Evolutionary conservation across 2,797 vertebrate genomes (phyloP), one percentile per base, ranked within the genome.

Genomic region (Coreius guichenoti): DNA sequence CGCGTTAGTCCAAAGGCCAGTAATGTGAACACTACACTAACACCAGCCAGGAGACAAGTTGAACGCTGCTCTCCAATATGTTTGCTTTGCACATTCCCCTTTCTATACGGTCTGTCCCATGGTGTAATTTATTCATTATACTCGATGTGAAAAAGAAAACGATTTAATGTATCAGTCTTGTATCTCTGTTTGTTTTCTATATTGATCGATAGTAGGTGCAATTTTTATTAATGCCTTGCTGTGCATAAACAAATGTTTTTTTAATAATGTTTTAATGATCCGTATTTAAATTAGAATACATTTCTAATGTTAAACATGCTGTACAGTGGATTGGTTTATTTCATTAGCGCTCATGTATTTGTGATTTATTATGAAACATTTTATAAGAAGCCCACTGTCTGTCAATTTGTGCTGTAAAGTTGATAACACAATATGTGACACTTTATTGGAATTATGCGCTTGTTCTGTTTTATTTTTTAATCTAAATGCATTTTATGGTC

Each of bases 51-150:
- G 78, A 79, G 79, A 67, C n/a, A 33, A 33, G 33, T 54, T 68
- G n/a, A 33, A 58, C 19, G 33, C 70, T 81, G 31, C 74, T 63
- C 87, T 58, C 76, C 58, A n/a, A 19, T 69, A 21, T 72, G 12
- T 72, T 83, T 87, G 63, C 84, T 81, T 87, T 56, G 43, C 76
- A 93, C 93, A 92, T 94, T 93, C 87, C 86, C 88, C 76, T 91
- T 93, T 92, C 92, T 88, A 70, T 56, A 86, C 23, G 23, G n/a
- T 82, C 83, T 70, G 61, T 80, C 81, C 68, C 47, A 61, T 81
- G 19, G 26, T 87, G 61, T 69, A n/a, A 45, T 75, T 68, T 45
- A 87, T 82, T 83, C 19, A 74, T 63, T 45, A 68, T 69, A 23
- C 8, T 73, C 26, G 9, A 16, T 83, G 45, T 77, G 63, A 1